Evolutionary conservation across 2,113 vertebrate genomes (phyloP), one percentile per base, ranked within the genome.

Genomic region (Hypomesus transpacificus): DNA sequence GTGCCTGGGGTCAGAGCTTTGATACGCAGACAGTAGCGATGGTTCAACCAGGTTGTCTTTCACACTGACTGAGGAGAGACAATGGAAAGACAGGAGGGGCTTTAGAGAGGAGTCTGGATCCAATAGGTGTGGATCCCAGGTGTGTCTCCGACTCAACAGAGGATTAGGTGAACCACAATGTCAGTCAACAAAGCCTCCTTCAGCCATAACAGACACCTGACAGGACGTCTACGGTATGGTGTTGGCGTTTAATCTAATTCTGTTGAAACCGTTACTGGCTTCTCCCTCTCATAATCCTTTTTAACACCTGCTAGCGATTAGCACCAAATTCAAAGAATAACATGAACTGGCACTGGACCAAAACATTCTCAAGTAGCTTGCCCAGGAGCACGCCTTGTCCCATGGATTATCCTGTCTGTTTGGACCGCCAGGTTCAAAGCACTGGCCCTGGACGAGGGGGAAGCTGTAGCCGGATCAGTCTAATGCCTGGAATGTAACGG

Each of bases 291-390:
- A 68, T 71, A 65, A 65, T 57, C 14, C 53, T 46, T 64, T 68
- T 69, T 69, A 69, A 52, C 22, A 56, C 57, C 63, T 67, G 69
- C 72, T 53, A 80, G 66, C 53, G 66, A 50, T 58, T 70, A 72
- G 61, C 64, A 17, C 52, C 74, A 59, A 73, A 81, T 76, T 71
- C 60, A 66, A 66, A 74, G 66, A 75, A 67, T 34, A 39, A 69
- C 46, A 46, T 59, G 70, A 24, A 66, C 76, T 75, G 71, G 79
- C 71, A 65, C 14, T 0, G 17, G 50, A 68, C 76, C 70, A 75
- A 71, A 31, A 18, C 66, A 66, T 75, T 50, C 11, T 54, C 56
- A 39, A 34, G 56, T 20, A 52, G 22, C 46, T 52, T 7, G 14
- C 3, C 39, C 20, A 21, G 34, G 21, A 22, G 63, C 14, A 24